Base-by-base conservation (phyloP, 23 tunicate species). In the Halocynthia aurantium region DNA sequence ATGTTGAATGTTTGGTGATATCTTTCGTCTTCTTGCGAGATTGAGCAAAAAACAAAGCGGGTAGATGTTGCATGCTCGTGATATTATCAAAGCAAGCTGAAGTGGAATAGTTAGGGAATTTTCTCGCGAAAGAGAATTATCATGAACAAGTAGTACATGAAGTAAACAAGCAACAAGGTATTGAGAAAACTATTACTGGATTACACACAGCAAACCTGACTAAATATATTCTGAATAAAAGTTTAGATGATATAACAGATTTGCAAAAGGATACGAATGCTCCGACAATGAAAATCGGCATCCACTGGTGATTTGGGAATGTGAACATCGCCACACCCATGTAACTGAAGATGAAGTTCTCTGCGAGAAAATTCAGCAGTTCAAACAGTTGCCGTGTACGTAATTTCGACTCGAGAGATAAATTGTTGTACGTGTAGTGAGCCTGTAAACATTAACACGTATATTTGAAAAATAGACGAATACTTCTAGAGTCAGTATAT, bases 381-480 rank as follows among this genome's bases (percentile, higher is more conserved):
- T 96, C 96, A 61, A 96, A 89, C 4, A 96, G 76, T 51, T 96
- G 84, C 57, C 73, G 78, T 0, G 99, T 96, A 10, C 94, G 83
- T 13, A 71, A 52, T 63, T 96, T 89, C 22, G 94, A 86, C 49
- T 86, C 92, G n/a, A 70, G 70, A 8, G 99, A 86, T 68, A 96
- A 62, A 57, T 96, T 96, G 82, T 96, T 87, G 89, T 96, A 96
- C 7, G 99, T 96, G 87, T 96, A 96, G 67, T 96, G 99, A 8
- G 99, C 99, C 96, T 93, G 78, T 9, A 83, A 70, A 6, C 40
- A 13, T 58, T 58, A 5, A 58, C 2, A 58, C 2, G 63, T n/a
- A 57, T 4, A 58, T 58, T 58, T 58, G 17, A 58, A 58, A 58
- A n/a, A 58, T 13, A 58, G 17, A 58, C 63, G 4, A 58, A 15